Conservation (phyloP, 2,888 invertebrate species). For the Thyatira batis region DNA sequence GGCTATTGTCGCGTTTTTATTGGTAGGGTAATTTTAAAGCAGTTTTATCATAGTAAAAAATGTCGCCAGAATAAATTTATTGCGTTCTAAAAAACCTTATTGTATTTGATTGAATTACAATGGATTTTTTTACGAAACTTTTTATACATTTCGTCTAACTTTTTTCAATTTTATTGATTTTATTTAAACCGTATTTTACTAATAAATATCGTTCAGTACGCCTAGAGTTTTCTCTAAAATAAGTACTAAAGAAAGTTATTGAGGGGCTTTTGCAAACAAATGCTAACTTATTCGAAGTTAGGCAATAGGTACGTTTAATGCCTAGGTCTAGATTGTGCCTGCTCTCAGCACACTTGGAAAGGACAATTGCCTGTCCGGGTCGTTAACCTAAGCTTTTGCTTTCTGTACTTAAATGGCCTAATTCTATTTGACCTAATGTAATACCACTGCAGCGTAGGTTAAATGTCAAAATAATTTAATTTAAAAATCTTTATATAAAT, state of each 20-base stretch:
- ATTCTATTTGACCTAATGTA: slow-evolving; percentile 1
- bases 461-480: neutral
- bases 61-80: neutral
- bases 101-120: neutral
- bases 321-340: slow-evolving; percentile 38
- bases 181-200: too few species aligned
- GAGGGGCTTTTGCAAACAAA: slow-evolving; percentile 29
- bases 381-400: slow-evolving; percentile 37
- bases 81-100: neutral
- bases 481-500: too few species aligned
- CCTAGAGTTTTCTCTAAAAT: too few species aligned
- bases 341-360: slow-evolving; percentile 42
- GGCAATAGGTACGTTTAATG: slow-evolving; percentile 42
- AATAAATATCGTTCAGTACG: too few species aligned
- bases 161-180: too few species aligned
- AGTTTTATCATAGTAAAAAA: neutral
- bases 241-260: neutral
- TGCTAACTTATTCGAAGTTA: slow-evolving; percentile 38
- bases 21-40: neutral
- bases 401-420: slow-evolving; percentile 7
- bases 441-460: neutral
- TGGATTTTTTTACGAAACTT: too few species aligned
- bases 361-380: slow-evolving; percentile 59
- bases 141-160: too few species aligned
- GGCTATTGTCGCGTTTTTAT: neutral